Base-by-base conservation (phyloP, 2,797 vertebrate genomes). In the Hyperoplus lanceolatus region DNA sequence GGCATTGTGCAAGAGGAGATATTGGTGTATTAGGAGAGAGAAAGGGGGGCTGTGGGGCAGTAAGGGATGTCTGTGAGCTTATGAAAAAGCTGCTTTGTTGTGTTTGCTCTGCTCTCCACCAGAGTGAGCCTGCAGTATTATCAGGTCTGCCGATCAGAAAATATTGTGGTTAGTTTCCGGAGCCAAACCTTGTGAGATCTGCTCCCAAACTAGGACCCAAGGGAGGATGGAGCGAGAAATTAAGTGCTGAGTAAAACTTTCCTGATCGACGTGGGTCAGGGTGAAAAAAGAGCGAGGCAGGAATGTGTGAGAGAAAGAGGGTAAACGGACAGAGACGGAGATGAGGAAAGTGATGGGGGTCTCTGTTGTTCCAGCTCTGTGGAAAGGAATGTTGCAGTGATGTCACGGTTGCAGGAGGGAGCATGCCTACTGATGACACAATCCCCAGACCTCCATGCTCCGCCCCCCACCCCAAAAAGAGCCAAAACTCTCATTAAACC, bases 311-410 rank as follows among this genome's bases (percentile, higher is more conserved):
- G 81, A 84, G 79, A 77, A 80, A 84, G 83, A 85, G 84, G 77
- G 90, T 77, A 84, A 89, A 92, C 81, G 64, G 83, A 29, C 29
- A 29, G 86, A 88, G 82, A 86, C 71, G 63, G 83, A 68, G 75
- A 87, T 76, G 78, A 81, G 69, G 77, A 89, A 77, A 86, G 79
- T 85, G 80, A 90, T 87, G 89, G 87, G 92, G 88, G 87, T 92
- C 87, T 93, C 79, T 94, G 93, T 92, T 94, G 93, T 93, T 93
- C 90, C 89, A 93, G 89, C 85, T 91, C 87, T 86, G 83, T 83
- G 90, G 87, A 95, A 94, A 94, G 95, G 95, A 96, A 96, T 95
- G 95, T 88, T 89, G 85, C 78, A 83, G 93, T 96, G 94, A 96
- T 94, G 95, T 96, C 94, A 95, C 89, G 76, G 90, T 83, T 91